Conservation (phyloP, 2,113 vertebrate genomes). For the Atherinomorus stipes region DNA sequence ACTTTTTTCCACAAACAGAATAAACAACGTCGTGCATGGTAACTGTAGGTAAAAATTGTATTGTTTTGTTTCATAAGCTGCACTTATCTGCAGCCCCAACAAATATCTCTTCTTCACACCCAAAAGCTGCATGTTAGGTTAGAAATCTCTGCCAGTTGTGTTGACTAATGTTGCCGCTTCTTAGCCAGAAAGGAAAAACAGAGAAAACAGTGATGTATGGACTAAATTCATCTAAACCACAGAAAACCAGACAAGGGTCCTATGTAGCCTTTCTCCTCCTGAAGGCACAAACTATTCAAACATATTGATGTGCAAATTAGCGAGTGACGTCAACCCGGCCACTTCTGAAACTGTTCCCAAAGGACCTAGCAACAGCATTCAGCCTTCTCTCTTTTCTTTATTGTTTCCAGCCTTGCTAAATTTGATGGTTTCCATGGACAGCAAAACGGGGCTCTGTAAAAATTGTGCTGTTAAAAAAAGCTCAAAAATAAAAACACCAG, state of each 20-base stretch:
- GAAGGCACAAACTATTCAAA: conserved; percentile 24
- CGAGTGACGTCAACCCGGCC: conserved; percentile 21
- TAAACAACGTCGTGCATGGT: too few species aligned
- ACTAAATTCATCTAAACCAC: not conserved
- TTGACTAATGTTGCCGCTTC: too few species aligned
- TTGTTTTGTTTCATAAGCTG: too few species aligned
- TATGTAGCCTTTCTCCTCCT: not conserved
- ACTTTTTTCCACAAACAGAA: too few species aligned
- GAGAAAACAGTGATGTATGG: too few species aligned
- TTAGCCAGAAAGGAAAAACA: too few species aligned
- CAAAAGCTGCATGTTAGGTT: too few species aligned
- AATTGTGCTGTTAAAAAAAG: conserved; percentile 8
- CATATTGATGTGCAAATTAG: conserved; percentile 62
- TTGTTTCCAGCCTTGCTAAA: conserved; percentile 8
- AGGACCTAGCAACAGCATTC: conserved; percentile 41
- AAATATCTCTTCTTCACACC: too few species aligned
- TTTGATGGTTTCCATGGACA: conserved; percentile 13
- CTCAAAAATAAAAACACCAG: conserved; percentile 7
- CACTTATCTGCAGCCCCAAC: too few species aligned
- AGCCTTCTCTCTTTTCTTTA: conserved; percentile 1
- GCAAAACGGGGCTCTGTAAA: conserved; percentile 5
- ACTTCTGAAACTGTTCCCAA: not conserved
- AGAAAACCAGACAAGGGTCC: not conserved
- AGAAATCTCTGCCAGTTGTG: too few species aligned
- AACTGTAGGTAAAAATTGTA: too few species aligned